phyloP scores from a whole-genome alignment of 2,113 vertebrate genomes.

The Chauna torquata region DNA sequence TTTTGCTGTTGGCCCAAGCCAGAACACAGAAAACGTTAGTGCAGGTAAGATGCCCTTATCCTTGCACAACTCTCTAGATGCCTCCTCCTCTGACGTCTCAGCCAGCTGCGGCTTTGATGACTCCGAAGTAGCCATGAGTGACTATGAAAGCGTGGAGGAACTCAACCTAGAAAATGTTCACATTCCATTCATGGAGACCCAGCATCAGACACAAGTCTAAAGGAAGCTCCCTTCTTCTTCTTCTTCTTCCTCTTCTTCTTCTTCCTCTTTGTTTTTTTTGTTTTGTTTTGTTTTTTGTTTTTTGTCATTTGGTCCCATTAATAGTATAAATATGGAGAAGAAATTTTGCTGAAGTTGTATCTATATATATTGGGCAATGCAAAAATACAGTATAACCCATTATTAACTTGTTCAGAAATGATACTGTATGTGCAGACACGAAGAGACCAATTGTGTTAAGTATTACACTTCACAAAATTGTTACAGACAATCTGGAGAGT shows the following conservation, averaged over 20 bases:
- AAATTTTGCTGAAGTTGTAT: slow-evolving; percentile 39
- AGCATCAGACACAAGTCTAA: slow-evolving; percentile 97
- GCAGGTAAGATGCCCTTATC: slow-evolving; percentile 78
- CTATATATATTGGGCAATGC: slow-evolving; percentile 58
- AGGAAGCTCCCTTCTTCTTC: not conserved
- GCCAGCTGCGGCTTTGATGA: slow-evolving; percentile 81
- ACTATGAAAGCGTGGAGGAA: slow-evolving; percentile 88
- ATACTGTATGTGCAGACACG: slow-evolving; percentile 43
- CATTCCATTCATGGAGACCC: slow-evolving; percentile 82
- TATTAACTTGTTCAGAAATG: slow-evolving; percentile 58
- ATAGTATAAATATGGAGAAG: slow-evolving; percentile 38
- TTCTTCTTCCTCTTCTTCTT: not conserved
- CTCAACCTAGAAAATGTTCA: slow-evolving; percentile 78
- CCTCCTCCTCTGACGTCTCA: slow-evolving; percentile 87
- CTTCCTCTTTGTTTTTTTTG: not conserved
- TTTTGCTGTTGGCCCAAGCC: slow-evolving; percentile 73
- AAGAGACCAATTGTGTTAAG: slow-evolving; percentile 5
- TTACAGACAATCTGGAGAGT: slow-evolving; percentile 50
- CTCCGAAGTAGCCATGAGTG: slow-evolving; percentile 85
- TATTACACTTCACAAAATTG: slow-evolving; percentile 13
- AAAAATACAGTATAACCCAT: slow-evolving; percentile 36
- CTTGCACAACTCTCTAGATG: slow-evolving; percentile 83
- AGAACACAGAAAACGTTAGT: slow-evolving; percentile 72
- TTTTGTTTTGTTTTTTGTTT: not conserved
- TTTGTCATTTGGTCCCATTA: slow-evolving; percentile 23